Evolutionary conservation across 2,113 vertebrate genomes (phyloP).

Genomic region (Catharus minimus): DNA sequence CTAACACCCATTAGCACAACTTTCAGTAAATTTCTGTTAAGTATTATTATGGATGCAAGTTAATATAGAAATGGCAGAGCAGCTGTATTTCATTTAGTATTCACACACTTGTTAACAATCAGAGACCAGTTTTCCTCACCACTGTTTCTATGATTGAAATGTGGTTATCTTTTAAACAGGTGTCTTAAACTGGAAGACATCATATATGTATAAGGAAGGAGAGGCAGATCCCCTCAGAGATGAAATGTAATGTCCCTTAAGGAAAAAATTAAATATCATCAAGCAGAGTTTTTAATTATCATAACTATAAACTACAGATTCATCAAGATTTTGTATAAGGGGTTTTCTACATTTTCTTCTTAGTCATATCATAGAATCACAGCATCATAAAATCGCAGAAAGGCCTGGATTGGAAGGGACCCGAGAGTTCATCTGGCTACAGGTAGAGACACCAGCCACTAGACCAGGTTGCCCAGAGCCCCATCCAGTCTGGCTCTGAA

Average conservation of each 20-base stretch:
- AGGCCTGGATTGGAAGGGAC: background rate
- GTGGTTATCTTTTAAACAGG: background rate
- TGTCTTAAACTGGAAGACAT: background rate
- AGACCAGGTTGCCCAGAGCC: background rate
- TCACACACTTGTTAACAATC: background rate
- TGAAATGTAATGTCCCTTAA: background rate
- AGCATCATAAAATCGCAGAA: background rate
- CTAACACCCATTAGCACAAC: background rate
- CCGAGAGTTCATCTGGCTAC: no score
- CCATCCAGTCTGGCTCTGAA: background rate
- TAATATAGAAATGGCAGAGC: background rate
- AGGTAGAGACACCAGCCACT: background rate
- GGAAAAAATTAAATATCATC: background rate
- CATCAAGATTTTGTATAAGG: background rate
- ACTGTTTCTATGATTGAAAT: background rate
- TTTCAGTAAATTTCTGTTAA: background rate
- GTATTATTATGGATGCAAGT: background rate
- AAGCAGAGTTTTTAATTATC: background rate
- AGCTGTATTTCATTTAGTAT: background rate
- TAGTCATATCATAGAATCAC: background rate
- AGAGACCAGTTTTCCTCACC: background rate
- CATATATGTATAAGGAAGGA: background rate
- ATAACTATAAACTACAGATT: background rate
- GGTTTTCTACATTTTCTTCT: background rate
- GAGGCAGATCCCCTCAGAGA: background rate